Conservation (phyloP, 2,797 vertebrate species). For the Pseudocheirus occidentalis region DNA sequence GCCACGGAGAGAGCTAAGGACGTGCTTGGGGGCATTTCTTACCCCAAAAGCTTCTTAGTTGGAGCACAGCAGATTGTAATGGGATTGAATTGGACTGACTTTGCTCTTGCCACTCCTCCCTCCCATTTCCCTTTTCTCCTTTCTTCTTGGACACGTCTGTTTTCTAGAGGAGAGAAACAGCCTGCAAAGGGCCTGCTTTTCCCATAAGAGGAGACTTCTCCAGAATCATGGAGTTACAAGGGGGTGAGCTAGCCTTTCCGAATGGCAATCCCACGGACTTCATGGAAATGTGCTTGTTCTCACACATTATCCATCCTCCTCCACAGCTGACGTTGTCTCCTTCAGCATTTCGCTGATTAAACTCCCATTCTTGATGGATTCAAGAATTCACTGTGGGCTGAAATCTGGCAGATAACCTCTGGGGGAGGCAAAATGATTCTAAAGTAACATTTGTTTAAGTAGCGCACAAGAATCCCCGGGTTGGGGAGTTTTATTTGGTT, state of each 20-base stretch:
- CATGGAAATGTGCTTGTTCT: constrained; percentile 21
- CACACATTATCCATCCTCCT: constrained; percentile 45
- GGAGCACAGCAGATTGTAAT: background rate
- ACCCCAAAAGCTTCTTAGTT: background rate
- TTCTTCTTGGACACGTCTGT: constrained; percentile 11
- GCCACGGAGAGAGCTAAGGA: background rate
- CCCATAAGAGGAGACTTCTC: background rate
- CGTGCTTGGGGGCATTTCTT: background rate
- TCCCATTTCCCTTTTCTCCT: background rate
- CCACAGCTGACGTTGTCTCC: constrained; percentile 54
- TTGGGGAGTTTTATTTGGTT: constrained; percentile 47
- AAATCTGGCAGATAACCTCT: constrained; percentile 69
- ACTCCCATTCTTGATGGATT: constrained; percentile 49
- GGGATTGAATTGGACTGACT: background rate
- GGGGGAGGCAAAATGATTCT: constrained; percentile 55
- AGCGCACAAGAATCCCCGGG: constrained; percentile 32
- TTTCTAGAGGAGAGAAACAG: background rate
- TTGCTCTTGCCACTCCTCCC: background rate
- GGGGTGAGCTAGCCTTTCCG: background rate
- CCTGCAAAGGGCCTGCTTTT: background rate
- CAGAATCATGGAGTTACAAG: background rate
- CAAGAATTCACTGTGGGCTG: constrained; percentile 71
- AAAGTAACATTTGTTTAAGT: constrained; percentile 64
- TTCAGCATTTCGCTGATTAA: constrained; percentile 54
- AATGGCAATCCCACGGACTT: constrained; percentile 51